Percentiles rank a stretch among this genome's conserved stretches.
These are phyloP conservation scores for Percina caprodes DNA, from an alignment of 2,113 vertebrate genomes.

Conservation along the genomic window DNA sequence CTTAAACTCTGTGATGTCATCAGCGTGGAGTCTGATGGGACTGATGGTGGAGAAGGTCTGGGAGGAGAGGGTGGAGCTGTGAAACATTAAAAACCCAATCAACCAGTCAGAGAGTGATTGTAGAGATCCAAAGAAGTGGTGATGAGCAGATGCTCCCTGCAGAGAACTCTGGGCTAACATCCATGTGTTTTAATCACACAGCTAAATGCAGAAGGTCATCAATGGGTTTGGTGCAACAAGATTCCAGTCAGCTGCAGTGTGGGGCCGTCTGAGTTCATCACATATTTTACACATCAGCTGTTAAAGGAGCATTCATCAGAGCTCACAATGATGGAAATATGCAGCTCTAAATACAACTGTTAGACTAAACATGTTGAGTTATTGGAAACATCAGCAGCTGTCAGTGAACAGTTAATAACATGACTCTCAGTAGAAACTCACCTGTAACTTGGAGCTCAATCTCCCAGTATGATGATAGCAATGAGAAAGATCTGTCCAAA, in stretches of 20 bases:
- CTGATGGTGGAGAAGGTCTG: not conserved
- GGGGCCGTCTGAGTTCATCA: too few species aligned
- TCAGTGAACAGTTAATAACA: not conserved
- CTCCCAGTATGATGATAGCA: rapidly evolving
- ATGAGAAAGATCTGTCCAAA: not conserved
- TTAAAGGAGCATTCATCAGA: too few species aligned
- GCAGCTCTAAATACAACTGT: too few species aligned
- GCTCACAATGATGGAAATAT: too few species aligned
- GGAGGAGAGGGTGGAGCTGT: too few species aligned
- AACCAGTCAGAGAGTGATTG: not conserved
- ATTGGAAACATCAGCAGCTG: too few species aligned
- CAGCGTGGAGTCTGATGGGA: not conserved
- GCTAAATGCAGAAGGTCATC: not conserved
- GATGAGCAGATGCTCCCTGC: too few species aligned
- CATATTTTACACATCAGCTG: too few species aligned
- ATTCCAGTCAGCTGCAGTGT: too few species aligned
- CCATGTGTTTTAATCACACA: not conserved
- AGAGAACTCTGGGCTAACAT: not conserved
- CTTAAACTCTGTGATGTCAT: not conserved
- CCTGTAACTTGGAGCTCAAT: constrained; percentile 37
- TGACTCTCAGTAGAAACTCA: constrained; percentile 19
- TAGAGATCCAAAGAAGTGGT: not conserved
- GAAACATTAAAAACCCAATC: too few species aligned
- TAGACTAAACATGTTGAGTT: too few species aligned
- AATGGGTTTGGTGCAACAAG: not conserved